Evolutionary conservation across 2,113 vertebrate species (phyloP).

Genomic region (Columba janthina): DNA sequence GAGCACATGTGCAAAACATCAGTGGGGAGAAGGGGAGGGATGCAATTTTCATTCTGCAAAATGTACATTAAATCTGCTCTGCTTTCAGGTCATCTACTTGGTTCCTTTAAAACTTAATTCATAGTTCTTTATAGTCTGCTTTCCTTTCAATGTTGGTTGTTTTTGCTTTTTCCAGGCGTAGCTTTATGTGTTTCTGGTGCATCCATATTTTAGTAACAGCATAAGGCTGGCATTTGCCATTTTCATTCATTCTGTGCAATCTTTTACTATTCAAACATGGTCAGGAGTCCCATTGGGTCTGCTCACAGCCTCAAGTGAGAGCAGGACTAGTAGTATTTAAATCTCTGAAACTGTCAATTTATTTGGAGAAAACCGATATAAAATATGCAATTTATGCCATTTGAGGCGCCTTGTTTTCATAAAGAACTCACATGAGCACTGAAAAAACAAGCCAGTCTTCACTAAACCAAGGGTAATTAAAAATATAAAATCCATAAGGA

Average conservation of each 20-base stretch:
- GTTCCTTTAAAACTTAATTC: not conserved
- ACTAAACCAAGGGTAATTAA: not conserved
- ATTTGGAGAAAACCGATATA: not conserved
- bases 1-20: not conserved
- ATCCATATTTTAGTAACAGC: not conserved
- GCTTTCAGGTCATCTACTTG: not conserved
- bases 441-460: conserved; percentile 7
- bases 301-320: not conserved
- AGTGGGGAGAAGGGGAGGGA: not conserved
- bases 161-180: not conserved
- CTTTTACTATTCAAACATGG: not conserved
- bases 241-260: not conserved
- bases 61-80: not conserved
- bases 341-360: not conserved
- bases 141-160: not conserved
- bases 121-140: not conserved
- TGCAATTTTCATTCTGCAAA: not conserved
- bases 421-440: not conserved
- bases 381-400: not conserved
- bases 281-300: not conserved
- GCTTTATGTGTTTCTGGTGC: not conserved
- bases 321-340: not conserved
- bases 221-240: not conserved
- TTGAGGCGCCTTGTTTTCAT: not conserved
- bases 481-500: not conserved